These are phyloP conservation scores for Drosophila ananassae DNA, from an alignment of 1,140 invertebrate species.

Conservation along the genomic window DNA sequence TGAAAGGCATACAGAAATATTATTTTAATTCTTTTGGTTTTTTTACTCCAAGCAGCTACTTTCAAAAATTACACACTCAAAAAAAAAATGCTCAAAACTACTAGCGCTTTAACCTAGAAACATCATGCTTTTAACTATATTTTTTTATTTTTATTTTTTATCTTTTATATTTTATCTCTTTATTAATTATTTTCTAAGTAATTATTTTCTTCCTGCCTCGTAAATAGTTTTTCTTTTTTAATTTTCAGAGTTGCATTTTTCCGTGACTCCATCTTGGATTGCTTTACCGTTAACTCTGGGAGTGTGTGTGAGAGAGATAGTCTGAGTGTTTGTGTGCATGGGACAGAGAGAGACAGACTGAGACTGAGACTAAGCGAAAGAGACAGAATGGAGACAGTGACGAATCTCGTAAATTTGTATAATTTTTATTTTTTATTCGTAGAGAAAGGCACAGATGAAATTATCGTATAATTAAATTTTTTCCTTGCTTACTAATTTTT, in stretches of 20 bases:
- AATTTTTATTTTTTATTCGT: conserved; percentile 60
- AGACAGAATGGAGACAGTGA: conserved; percentile 15
- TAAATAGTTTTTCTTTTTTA: conserved; percentile 35
- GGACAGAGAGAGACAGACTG: conserved; percentile 14
- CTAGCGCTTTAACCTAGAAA: conserved; percentile 68
- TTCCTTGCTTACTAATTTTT: conserved; percentile 19
- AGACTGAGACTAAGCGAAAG: conserved; percentile 10
- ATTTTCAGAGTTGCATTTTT: conserved; percentile 4
- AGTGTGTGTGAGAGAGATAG: not conserved
- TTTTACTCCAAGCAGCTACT: conserved; percentile 62
- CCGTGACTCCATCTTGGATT: conserved; percentile 13
- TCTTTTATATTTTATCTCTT: conserved; percentile 7
- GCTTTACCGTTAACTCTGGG: not conserved
- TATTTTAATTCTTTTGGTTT: conserved; percentile 15
- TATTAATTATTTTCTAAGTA: not conserved
- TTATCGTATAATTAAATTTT: conserved; percentile 73
- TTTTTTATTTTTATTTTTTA: conserved; percentile 28
- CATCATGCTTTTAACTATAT: conserved; percentile 35
- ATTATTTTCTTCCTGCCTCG: conserved; percentile 11
- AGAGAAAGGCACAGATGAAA: conserved; percentile 82
- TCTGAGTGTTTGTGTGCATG: conserved; percentile 3
- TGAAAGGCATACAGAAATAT: conserved; percentile 29
- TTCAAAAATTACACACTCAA: conserved; percentile 67
- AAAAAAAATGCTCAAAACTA: conserved; percentile 64
- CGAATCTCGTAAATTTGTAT: conserved; percentile 34